Percentiles rank a stretch among this genome's conserved stretches.
These are phyloP conservation scores for Antitype chi DNA, from an alignment of 2,888 invertebrate genomes.

Conservation along the genomic window DNA sequence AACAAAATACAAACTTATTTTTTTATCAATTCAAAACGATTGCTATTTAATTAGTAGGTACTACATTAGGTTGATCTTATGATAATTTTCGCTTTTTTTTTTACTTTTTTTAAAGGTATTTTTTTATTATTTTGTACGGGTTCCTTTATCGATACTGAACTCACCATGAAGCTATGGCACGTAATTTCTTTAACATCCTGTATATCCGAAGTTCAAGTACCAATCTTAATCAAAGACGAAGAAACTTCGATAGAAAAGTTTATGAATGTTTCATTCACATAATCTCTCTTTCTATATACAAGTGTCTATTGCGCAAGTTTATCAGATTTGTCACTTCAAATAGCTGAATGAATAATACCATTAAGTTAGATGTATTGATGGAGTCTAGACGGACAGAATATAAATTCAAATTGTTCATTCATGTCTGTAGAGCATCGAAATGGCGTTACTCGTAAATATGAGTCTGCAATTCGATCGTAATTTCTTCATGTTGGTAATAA, in stretches of 20 bases:
- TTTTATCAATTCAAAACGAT: too few species aligned
- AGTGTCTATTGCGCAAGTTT: slow-evolving; percentile 9
- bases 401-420: slow-evolving; percentile 36
- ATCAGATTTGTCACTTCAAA: slow-evolving; percentile 31
- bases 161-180: too few species aligned
- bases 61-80: too few species aligned
- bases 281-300: slow-evolving; percentile 2
- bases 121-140: too few species aligned
- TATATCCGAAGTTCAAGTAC: slow-evolving; percentile 14
- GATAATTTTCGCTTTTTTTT: too few species aligned
- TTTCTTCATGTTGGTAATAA: slow-evolving; percentile 9
- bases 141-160: too few species aligned
- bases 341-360: slow-evolving; percentile 32
- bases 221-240: background rate
- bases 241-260: slow-evolving; percentile 9
- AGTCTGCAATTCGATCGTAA: slow-evolving; percentile 11
- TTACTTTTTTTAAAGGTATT: too few species aligned
- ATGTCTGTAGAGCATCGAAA: slow-evolving; percentile 9
- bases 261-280: slow-evolving; percentile 11
- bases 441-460: slow-evolving; percentile 25
- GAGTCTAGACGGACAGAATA: slow-evolving; percentile 54
- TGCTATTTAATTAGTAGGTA: too few species aligned
- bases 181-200: too few species aligned
- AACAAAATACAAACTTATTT: too few species aligned
- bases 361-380: slow-evolving; percentile 35